phyloP scores from a whole-genome alignment of 2,797 vertebrate genomes.

The Periophthalmus magnuspinnatus region DNA sequence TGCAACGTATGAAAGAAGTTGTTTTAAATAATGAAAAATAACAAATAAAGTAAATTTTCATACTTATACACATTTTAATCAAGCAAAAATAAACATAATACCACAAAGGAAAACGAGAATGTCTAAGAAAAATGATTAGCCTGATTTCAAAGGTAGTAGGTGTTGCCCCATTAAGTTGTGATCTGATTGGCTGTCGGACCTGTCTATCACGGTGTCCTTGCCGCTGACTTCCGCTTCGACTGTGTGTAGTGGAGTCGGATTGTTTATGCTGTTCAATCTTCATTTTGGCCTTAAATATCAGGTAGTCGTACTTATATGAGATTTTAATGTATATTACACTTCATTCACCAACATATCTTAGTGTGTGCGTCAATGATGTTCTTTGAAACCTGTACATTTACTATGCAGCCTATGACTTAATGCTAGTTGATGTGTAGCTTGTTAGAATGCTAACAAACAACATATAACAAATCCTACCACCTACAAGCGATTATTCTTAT shows the following conservation, averaged over 20 bases:
- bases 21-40: too few relatives aligned
- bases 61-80: too few relatives aligned
- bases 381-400: conserved; percentile 2
- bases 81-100: too few relatives aligned
- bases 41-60: too few relatives aligned
- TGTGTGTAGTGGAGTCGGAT: conserved; percentile 34
- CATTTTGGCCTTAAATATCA: conserved; percentile 36
- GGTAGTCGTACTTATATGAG: conserved; percentile 42
- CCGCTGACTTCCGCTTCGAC: conserved; percentile 64
- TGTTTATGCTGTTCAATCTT: conserved; percentile 50
- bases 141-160: background rate
- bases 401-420: conserved; percentile 17
- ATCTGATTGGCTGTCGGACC: conserved; percentile 52
- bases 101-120: too few relatives aligned
- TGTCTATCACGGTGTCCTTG: conserved; percentile 69
- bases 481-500: background rate
- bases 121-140: background rate
- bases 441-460: conserved; percentile 24
- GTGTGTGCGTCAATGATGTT: conserved; percentile 2
- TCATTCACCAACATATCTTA: background rate
- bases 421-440: conserved; percentile 40
- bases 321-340: background rate
- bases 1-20: too few relatives aligned
- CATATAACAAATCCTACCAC: conserved; percentile 7
- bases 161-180: background rate